These are phyloP conservation scores for Tetranychus urticae DNA, from an alignment of 1,140 invertebrate species.

Conservation along the genomic window DNA sequence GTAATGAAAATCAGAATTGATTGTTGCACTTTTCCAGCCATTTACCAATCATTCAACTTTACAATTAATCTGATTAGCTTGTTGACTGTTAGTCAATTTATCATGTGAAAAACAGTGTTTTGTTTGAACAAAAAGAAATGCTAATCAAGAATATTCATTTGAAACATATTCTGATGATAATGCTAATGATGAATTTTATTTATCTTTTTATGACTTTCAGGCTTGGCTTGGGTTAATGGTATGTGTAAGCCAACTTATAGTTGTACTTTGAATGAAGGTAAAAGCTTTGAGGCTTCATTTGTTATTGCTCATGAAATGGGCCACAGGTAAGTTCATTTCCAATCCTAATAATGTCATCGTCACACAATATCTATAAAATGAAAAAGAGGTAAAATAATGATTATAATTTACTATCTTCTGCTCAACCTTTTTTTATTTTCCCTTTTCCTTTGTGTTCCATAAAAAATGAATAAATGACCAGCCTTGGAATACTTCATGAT, in stretches of 20 bases:
- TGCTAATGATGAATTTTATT: too few species aligned
- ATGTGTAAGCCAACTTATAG: slow-evolving; percentile 22
- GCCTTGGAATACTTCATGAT: slow-evolving; percentile 20
- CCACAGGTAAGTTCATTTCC: slow-evolving; percentile 18
- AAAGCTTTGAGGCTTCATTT: slow-evolving; percentile 23
- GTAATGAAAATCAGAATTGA: too few species aligned
- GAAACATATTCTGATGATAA: not conserved
- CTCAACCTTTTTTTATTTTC: not conserved
- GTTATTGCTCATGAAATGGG: slow-evolving; percentile 25
- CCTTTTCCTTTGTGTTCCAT: not conserved
- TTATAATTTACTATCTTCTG: not conserved
- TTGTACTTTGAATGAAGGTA: slow-evolving; percentile 24
- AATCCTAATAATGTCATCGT: too few species aligned
- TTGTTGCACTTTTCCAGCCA: too few species aligned
- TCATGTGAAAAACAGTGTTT: too few species aligned
- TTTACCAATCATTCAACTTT: too few species aligned
- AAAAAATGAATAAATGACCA: not conserved
- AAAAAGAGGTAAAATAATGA: not conserved
- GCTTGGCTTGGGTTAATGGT: slow-evolving; percentile 23
- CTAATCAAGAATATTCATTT: not conserved
- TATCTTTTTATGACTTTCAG: slow-evolving; percentile 8
- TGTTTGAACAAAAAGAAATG: too few species aligned
- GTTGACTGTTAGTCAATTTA: too few species aligned
- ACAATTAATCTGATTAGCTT: too few species aligned
- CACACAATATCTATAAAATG: not conserved